A percentile compares a stretch with the other conserved stretches of the same genome.
Evolutionary conservation across 1,140 invertebrate genomes (phyloP).

Genomic region (Oncopodura yosiiana): DNA sequence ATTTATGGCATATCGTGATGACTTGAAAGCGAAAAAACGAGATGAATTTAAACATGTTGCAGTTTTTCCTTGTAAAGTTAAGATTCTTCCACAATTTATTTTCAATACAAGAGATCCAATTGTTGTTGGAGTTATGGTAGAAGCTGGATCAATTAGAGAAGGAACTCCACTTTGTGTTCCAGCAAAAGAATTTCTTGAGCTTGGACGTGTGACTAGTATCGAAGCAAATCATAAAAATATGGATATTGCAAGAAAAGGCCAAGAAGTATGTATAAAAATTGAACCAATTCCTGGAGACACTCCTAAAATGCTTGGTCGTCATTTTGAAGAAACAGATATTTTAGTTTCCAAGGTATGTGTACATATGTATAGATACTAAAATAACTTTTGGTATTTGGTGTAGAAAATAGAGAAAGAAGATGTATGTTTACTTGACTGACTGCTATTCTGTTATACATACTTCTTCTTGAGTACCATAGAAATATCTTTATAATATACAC

Average conservation of each 20-base stretch:
- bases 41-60: constrained; percentile 93
- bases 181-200: constrained; percentile 84
- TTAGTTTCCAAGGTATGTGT: constrained; percentile 88
- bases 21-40: constrained; percentile 82
- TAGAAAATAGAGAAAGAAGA: too few species aligned
- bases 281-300: constrained; percentile 90
- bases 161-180: constrained; percentile 96
- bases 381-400: too few species aligned
- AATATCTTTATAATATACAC: background rate
- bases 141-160: constrained; percentile 88
- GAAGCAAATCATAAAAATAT: constrained; percentile 71
- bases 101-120: constrained; percentile 98
- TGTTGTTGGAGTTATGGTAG: constrained; percentile 88
- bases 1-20: constrained; percentile 89
- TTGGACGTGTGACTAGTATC: constrained; percentile 90
- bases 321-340: constrained; percentile 93
- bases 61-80: constrained; percentile 95
- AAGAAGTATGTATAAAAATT: constrained; percentile 98
- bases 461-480: background rate
- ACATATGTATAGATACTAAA: background rate
- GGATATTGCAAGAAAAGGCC: constrained; percentile 84
- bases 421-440: background rate
- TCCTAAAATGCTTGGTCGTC: constrained; percentile 94
- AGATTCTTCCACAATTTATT: constrained; percentile 73
- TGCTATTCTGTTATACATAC: background rate